Evolutionary conservation across 2,797 vertebrate species (phyloP), one percentile per base, ranked within the genome.

Genomic region (Petrocephalus sullivani): DNA sequence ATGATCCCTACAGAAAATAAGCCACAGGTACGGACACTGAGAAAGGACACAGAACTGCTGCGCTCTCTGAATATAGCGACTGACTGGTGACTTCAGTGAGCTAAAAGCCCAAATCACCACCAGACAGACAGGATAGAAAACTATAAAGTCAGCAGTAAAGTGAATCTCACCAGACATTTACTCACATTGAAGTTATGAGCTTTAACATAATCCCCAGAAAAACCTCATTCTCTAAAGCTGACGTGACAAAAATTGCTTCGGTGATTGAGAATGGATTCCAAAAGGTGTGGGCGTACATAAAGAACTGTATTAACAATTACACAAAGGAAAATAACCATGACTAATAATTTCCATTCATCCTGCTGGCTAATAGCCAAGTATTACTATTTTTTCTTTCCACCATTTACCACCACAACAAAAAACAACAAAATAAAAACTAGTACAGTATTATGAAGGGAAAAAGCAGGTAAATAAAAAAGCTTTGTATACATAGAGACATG

Each of bases 101-200:
- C 46, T 33, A 87, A 75, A 7, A 75, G 4, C 3, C 4, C 10
- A 87, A 87, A 49, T 7, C 46, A 37, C 86, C 49, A 7, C 33
- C 33, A 87, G 46, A 51, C 41, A 87, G 60, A 19, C 61, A 71
- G 19, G 86, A 33, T 53, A 28, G 9, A 57, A 71, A 87, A 28
- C 86, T 33, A n/a, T 41, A 49, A 49, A 19, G 60, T 75, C 86
- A 87, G 61, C 64, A 37, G 41, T 19, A 87, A 67, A 71, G 86
- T 5, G 8, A 71, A 56, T 71, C 37, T 87, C 53, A 71, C 49
- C 23, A 87, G 49, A 56, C 86, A 87, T 61, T 53, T 23, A 49
- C 41, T 85, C 85, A 9, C 9, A 1, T 46, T 2, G 1, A n/a
- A 9, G 86, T 60, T 56, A 67, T 21, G 86, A 64, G 85, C 57